These are phyloP conservation scores for Penaeus monodon DNA, from an alignment of 2,888 invertebrate genomes.

Conservation along the genomic window DNA sequence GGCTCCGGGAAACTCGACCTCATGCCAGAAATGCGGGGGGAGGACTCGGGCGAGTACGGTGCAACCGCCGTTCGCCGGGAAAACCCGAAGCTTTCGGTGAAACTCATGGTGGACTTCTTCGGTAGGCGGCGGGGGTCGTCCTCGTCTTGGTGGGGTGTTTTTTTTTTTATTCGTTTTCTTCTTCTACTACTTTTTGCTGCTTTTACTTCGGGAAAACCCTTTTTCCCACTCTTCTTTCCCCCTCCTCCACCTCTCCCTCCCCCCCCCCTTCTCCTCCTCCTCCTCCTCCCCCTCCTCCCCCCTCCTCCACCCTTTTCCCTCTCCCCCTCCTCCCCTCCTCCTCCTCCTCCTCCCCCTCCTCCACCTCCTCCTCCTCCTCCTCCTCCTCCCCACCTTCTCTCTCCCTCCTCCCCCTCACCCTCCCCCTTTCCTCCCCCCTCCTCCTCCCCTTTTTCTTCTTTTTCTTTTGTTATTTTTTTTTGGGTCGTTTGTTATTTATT, in stretches of 20 bases:
- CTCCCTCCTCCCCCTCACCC: neutral
- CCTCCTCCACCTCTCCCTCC: neutral
- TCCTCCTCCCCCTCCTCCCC: neutral
- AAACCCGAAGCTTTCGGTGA: slow-evolving; percentile 66
- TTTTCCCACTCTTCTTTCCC: neutral
- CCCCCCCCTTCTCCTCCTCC: neutral
- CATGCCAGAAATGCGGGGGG: slow-evolving; percentile 80
- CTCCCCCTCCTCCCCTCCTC: too few relatives aligned
- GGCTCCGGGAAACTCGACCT: slow-evolving; percentile 69
- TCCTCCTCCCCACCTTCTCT: too few relatives aligned
- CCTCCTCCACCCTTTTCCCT: too few relatives aligned
- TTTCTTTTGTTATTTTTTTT: too few relatives aligned
- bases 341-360: too few relatives aligned
- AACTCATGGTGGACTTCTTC: slow-evolving; percentile 65
- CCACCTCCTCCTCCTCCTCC: too few relatives aligned
- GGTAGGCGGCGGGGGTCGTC: slow-evolving; percentile 41
- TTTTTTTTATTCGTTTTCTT: neutral
- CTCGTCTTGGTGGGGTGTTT: too few relatives aligned
- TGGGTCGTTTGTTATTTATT: too few relatives aligned
- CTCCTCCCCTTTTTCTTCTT: neutral
- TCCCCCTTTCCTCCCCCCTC: neutral
- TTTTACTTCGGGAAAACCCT: neutral
- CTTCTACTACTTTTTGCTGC: neutral
- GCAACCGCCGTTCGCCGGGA: slow-evolving; percentile 81
- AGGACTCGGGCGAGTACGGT: slow-evolving; percentile 86